A percentile compares a stretch with the other conserved stretches of the same genome.
These are phyloP conservation scores for Nephrotoma appendiculata DNA, from an alignment of 2,888 invertebrate genomes.

Conservation along the genomic window DNA sequence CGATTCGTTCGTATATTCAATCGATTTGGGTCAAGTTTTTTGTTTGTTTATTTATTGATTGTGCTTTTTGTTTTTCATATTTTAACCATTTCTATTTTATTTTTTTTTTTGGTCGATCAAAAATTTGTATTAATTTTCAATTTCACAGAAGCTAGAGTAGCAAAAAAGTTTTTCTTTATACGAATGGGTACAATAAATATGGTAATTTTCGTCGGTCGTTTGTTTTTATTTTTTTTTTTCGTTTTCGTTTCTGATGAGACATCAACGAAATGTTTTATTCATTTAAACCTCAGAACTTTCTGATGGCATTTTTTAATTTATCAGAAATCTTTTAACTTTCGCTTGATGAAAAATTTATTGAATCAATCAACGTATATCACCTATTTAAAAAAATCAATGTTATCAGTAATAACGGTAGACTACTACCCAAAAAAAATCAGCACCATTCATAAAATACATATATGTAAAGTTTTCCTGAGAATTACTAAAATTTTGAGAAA, in stretches of 20 bases:
- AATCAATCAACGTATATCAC: too few relatives aligned
- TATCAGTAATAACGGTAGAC: too few relatives aligned
- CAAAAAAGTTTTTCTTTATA: neutral
- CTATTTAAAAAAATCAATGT: too few relatives aligned
- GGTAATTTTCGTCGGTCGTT: neutral
- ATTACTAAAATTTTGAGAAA: too few relatives aligned
- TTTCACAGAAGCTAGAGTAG: neutral
- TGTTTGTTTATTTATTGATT: neutral
- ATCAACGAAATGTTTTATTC: neutral
- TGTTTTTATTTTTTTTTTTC: neutral
- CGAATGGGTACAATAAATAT: neutral
- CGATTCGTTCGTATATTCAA: neutral
- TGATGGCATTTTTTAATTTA: too few relatives aligned
- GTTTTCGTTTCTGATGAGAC: neutral
- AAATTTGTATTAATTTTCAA: neutral
- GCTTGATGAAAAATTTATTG: too few relatives aligned
- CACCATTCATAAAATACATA: too few relatives aligned
- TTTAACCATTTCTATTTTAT: neutral
- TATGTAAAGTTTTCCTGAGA: too few relatives aligned
- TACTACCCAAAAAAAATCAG: too few relatives aligned
- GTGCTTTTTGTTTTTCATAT: neutral
- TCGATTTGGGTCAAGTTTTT: neutral
- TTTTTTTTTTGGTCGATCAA: neutral
- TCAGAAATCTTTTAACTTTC: too few relatives aligned
- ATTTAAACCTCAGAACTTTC: neutral